phyloP scores from a whole-genome alignment of 2,797 vertebrate species.

The Helicolenus hilgendorfi region DNA sequence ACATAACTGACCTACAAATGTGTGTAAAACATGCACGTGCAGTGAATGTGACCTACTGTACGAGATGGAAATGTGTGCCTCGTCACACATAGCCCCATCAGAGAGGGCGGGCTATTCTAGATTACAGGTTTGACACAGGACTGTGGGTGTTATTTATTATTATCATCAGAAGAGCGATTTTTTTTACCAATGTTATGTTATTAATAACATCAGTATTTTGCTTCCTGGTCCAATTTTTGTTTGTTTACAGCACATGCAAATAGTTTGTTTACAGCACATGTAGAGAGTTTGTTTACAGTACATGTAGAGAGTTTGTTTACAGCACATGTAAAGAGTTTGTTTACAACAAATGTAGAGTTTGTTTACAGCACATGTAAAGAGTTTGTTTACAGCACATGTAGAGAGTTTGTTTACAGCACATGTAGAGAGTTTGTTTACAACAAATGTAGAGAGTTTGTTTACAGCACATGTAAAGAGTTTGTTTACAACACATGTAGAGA shows the following conservation, averaged over 20 bases:
- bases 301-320: no score
- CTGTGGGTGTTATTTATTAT: neutral
- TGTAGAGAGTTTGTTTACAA: no score
- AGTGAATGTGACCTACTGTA: slow-evolving; percentile 45
- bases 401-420: no score
- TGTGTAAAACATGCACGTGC: slow-evolving; percentile 65
- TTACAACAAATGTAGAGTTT: no score
- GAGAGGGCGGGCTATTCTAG: slow-evolving; percentile 12
- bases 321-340: no score
- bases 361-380: no score
- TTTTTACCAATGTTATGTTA: neutral
- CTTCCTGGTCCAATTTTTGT: neutral
- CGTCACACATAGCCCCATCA: neutral
- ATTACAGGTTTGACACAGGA: neutral
- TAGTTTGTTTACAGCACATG: no score
- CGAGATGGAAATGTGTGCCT: slow-evolving; percentile 47
- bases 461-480: no score
- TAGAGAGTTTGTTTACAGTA: rapidly evolving
- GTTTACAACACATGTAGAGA: no score
- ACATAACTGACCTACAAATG: slow-evolving; percentile 74
- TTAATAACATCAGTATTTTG: neutral
- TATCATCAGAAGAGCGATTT: neutral
- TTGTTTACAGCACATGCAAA: neutral
- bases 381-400: no score
- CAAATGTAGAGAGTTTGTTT: no score